Conservation (phyloP, 2,888 invertebrate species). For the Metacarcinus magister region DNA sequence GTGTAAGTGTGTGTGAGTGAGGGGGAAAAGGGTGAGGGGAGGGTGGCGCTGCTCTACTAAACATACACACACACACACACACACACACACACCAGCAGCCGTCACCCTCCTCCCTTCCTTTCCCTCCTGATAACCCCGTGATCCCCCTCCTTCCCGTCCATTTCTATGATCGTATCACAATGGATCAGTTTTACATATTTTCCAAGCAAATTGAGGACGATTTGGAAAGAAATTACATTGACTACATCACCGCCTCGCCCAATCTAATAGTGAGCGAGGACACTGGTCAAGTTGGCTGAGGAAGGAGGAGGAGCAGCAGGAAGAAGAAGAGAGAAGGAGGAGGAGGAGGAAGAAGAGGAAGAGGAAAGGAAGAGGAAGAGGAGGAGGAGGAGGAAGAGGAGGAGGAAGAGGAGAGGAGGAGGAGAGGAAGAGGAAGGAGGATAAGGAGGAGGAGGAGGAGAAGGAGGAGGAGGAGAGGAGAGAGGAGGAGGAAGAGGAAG, state of each 20-base stretch:
- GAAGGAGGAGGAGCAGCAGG: background rate
- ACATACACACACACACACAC: too few species aligned
- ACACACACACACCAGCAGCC: too few species aligned
- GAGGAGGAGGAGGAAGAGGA: too few species aligned
- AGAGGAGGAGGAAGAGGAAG: background rate
- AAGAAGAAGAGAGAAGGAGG: background rate
- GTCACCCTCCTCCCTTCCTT: background rate
- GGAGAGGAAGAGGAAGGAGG: background rate
- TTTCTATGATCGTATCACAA: slow-evolving; percentile 73
- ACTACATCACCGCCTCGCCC: slow-evolving; percentile 62
- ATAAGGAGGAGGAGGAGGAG: background rate
- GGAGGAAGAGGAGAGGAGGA: background rate
- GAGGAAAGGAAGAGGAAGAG: background rate
- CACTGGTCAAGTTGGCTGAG: background rate
- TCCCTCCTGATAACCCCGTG: background rate
- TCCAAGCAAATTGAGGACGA: slow-evolving; percentile 74
- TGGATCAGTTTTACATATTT: slow-evolving; percentile 77
- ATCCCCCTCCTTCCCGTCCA: background rate
- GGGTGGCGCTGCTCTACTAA: too few species aligned
- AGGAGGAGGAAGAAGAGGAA: background rate
- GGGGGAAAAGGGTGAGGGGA: too few species aligned
- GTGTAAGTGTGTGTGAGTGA: too few species aligned
- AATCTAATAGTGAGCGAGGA: slow-evolving; percentile 72
- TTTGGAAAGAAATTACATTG: slow-evolving; percentile 77
- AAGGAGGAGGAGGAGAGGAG: background rate